Base-by-base conservation (phyloP, 1,140 invertebrate species). In the Lepidurus apus region DNA sequence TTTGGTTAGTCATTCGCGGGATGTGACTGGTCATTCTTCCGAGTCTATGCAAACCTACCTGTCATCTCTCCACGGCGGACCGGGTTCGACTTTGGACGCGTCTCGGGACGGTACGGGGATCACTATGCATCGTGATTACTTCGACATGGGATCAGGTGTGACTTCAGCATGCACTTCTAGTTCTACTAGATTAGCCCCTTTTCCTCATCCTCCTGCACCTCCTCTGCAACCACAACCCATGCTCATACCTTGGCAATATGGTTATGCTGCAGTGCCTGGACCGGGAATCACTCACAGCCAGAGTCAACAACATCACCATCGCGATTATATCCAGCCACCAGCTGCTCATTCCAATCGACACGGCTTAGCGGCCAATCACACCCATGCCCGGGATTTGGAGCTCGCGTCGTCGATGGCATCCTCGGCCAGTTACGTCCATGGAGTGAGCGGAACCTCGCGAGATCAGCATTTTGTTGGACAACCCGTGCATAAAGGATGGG, bases 291-390 rank as follows among this genome's bases (percentile, higher is more conserved):
- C 45, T 42, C 73, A 76, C 76, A 77, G 42, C 79, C 43, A 47
- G 76, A 34, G 44, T n/a, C 17, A 42, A 42, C 74, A 42, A 21
- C 74, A 75, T 8, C 21, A 47, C 43, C 79, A 80, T 78, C 82
- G 82, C 79, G 89, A 89, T 43, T 90, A 90, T 81, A 86, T 89
- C 43, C 89, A 90, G 83, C 90, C 89, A 74, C 90, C 89, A 45
- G 88, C 88, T 74, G 90, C 90, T 42, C 90, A 91, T 82, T 87
- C 73, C 74, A 34, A 34, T 34, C 73, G 75, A 42, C 78, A 79
- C 42, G 53, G 17, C 53, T 13, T 65, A 9, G 53, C 53, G 53
- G 21, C 53, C 53, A 65, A 17, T 21, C 6, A 13, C 5, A 3
- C 53, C 53, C 53, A 65, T 21, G 8, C 53, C 17, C 53, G 53